Percentiles rank a stretch among this genome's conserved stretches.
Conservation (phyloP, 1,140 invertebrate species). For the Drosophila dunni region DNA sequence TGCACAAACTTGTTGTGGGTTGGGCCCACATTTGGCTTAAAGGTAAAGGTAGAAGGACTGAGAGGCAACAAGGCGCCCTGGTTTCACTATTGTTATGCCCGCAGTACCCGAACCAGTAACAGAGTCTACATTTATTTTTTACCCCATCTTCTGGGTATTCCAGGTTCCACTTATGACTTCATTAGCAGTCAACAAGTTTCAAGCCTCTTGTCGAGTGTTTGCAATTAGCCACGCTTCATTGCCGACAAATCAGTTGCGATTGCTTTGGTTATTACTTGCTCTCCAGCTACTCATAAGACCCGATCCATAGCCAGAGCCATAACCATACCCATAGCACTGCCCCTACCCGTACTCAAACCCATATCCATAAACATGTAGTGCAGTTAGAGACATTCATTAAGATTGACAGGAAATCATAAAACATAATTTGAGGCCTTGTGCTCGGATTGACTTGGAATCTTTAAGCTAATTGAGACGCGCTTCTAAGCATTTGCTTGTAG, state of each 20-base stretch:
- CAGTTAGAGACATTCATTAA: constrained; percentile 62
- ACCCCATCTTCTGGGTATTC: constrained; percentile 1
- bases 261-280: constrained; percentile 43
- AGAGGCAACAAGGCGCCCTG: constrained; percentile 47
- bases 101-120: not conserved
- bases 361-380: constrained; percentile 21
- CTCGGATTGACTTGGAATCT: constrained; percentile 37
- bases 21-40: constrained; percentile 15
- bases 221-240: constrained; percentile 77
- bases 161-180: constrained; percentile 64
- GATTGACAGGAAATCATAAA: constrained; percentile 81
- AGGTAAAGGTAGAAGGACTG: not conserved
- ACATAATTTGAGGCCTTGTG: constrained; percentile 66
- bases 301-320: constrained; percentile 5
- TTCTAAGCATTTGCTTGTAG: constrained; percentile 1
- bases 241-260: constrained; percentile 66
- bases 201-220: constrained; percentile 47
- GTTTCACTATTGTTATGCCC: constrained; percentile 11
- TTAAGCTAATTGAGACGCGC: constrained; percentile 61
- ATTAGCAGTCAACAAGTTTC: constrained; percentile 75
- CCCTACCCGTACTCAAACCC: not conserved
- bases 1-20: constrained; percentile 21
- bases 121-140: not conserved
- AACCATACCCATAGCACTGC: not conserved
- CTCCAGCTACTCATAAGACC: constrained; percentile 3